A percentile compares a stretch with the other conserved stretches of the same genome.
phyloP scores from a whole-genome alignment of 1,140 invertebrate genomes.

The Drosophila rufa region DNA sequence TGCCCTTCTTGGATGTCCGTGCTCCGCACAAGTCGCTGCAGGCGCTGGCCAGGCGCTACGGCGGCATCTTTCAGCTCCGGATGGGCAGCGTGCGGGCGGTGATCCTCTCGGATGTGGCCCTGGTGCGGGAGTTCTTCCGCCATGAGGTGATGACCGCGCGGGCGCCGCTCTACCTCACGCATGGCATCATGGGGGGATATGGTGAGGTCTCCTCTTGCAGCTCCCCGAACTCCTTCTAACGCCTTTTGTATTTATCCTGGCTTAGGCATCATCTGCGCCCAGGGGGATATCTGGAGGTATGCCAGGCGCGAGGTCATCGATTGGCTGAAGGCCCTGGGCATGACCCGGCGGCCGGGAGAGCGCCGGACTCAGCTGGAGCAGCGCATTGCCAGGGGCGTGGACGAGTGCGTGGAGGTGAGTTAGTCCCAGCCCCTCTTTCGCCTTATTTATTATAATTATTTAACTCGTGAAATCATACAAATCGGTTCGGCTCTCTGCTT shows the following conservation, averaged over 20 bases:
- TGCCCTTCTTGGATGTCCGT: conserved; percentile 89
- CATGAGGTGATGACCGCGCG: conserved; percentile 90
- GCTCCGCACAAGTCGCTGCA: conserved; percentile 90
- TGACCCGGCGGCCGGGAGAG: conserved; percentile 89
- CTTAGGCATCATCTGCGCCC: conserved; percentile 92
- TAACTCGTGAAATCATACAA: not conserved
- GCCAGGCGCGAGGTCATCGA: conserved; percentile 91
- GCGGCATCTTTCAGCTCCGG: conserved; percentile 89
- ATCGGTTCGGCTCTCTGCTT: not conserved
- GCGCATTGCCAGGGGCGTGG: conserved; percentile 88
- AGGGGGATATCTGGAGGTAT: conserved; percentile 93
- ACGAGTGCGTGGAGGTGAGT: conserved; percentile 88
- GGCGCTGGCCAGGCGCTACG: conserved; percentile 88
- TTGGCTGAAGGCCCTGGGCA: conserved; percentile 91
- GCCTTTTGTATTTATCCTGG: not conserved
- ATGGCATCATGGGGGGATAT: conserved; percentile 94
- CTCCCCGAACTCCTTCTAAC: not conserved
- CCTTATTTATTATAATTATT: not conserved
- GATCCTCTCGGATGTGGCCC: conserved; percentile 89
- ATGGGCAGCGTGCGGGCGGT: conserved; percentile 91
- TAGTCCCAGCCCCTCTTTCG: not conserved
- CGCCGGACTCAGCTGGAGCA: conserved; percentile 88
- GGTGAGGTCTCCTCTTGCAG: conserved; percentile 86
- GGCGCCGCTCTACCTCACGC: conserved; percentile 92
- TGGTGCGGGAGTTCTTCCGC: conserved; percentile 89